Percentiles rank a stretch among this genome's conserved stretches.
Evolutionary conservation across 2,888 invertebrate species (phyloP).

Genomic region (Drosophila yooni): DNA sequence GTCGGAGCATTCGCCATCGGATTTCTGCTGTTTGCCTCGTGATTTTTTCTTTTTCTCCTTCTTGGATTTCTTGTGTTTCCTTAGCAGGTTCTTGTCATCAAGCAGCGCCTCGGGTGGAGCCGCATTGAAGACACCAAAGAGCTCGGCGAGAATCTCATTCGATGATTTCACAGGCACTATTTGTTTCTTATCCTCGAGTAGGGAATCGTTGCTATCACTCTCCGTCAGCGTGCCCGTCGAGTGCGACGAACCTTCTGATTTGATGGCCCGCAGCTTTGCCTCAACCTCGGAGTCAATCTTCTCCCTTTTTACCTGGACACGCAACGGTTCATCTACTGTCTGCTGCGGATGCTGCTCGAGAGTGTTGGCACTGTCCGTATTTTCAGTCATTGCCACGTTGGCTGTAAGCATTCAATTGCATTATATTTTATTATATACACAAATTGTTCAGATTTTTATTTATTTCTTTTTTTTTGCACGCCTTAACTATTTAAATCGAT

Average conservation of each 20-base stretch:
- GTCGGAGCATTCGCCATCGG: conserved; percentile 67
- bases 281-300: conserved; percentile 82
- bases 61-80: conserved; percentile 83
- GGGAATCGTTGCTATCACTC: conserved; percentile 43
- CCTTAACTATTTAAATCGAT: conserved; percentile 45
- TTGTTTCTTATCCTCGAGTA: conserved; percentile 79
- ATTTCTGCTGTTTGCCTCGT: conserved; percentile 39
- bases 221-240: conserved; percentile 30
- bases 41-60: conserved; percentile 83
- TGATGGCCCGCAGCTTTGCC: conserved; percentile 71
- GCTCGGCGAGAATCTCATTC: conserved; percentile 91
- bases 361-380: conserved; percentile 26
- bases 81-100: conserved; percentile 84
- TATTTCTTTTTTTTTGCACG: conserved; percentile 39
- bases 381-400: conserved; percentile 59
- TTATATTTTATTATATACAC: conserved; percentile 22
- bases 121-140: conserved; percentile 89
- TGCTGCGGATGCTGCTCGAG: conserved; percentile 44
- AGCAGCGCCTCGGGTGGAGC: conserved; percentile 88
- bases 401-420: conserved; percentile 9
- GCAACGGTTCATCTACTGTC: conserved; percentile 3
- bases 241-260: conserved; percentile 38
- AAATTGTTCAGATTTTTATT: conserved; percentile 16
- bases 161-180: conserved; percentile 84
- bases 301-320: conserved; percentile 77